Evolutionary conservation across 2,888 invertebrate species (phyloP), one percentile per base, ranked within the genome.

Genomic region (Zygaena filipendulae): DNA sequence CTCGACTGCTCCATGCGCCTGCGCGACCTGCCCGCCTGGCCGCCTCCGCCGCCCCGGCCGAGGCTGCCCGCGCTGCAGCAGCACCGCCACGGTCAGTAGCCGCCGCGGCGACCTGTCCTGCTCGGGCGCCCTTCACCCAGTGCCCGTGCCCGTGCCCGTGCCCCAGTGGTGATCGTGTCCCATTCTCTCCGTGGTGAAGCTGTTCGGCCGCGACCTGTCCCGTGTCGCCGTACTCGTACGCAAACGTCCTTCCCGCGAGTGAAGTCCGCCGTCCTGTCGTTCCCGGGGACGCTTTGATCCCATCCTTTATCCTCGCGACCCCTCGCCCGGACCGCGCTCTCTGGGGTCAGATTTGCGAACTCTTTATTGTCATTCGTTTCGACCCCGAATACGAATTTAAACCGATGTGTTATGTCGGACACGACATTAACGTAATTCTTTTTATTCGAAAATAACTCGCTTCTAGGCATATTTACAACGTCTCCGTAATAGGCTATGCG

Each of bases 1-100:
- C 80, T 88, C 50, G 88, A 88, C 81, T 88, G 88, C 74, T 88
- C 88, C 62, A 87, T 87, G 82, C 70, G 74, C 61, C 70, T 74
- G 64, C 77, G 72, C 53, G 70, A 68, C 49, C 56, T 68, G 50
- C 68, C 68, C 47, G 62, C 66, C 52, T 66, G 68, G 68, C 67
- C 69, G 45, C 63, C 64, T 45, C 62, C 66, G 58, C 40, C 39
- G 21, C 25, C 23, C 85, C 52, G 43, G 36, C 40, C 41, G 36
- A 37, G 45, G 39, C 41, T 43, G 39, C 38, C 52, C 43, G 56
- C 38, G 42, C 42, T 36, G 38, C 45, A 39, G 39, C 49, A 46
- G 43, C 52, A 48, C 45, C 51, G 44, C 45, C 69, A 64, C 70
- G 74, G 71, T 71, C 68, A 67, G 74, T 69, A n/a, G 50, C 39